These are phyloP conservation scores for Microhierax caerulescens DNA, from an alignment of 2,797 vertebrate genomes.

Conservation along the genomic window DNA sequence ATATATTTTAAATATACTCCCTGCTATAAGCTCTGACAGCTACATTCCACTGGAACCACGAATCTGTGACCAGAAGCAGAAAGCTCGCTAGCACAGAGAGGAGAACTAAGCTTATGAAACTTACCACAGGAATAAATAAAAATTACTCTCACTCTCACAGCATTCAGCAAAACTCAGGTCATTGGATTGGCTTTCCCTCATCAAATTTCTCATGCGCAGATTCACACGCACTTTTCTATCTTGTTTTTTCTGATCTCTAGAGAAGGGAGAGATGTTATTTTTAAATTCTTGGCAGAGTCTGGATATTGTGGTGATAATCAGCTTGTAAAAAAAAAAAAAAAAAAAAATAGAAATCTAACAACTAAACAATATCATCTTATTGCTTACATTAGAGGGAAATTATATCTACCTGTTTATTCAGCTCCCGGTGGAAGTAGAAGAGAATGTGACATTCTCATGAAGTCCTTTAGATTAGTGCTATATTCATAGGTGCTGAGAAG, in stretches of 20 bases:
- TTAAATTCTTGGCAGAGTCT: not conserved
- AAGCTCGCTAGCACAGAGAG: conserved; percentile 27
- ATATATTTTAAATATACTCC: conserved; percentile 56
- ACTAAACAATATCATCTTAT: not conserved
- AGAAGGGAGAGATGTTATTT: not conserved
- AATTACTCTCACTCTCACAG: not conserved
- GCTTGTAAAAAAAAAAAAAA: conserved; percentile 5
- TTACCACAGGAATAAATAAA: conserved; percentile 54
- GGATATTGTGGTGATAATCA: not conserved
- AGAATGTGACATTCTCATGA: not conserved
- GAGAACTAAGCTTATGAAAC: conserved; percentile 24
- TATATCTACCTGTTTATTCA: not conserved
- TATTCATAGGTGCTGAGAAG: not conserved
- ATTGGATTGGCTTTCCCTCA: not conserved
- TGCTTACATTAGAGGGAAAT: not conserved
- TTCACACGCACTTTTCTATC: not conserved
- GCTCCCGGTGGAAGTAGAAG: not conserved
- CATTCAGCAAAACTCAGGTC: conserved; percentile 12
- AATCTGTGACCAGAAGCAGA: conserved; percentile 53
- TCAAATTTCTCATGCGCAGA: not conserved
- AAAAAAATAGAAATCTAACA: not conserved
- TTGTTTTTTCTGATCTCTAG: not conserved
- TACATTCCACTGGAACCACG: conserved; percentile 49
- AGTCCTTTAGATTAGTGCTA: not conserved
- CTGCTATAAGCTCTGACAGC: conserved; percentile 58